Conservation (phyloP, 2,888 invertebrate species). For the Drosophila acutilabella region DNA sequence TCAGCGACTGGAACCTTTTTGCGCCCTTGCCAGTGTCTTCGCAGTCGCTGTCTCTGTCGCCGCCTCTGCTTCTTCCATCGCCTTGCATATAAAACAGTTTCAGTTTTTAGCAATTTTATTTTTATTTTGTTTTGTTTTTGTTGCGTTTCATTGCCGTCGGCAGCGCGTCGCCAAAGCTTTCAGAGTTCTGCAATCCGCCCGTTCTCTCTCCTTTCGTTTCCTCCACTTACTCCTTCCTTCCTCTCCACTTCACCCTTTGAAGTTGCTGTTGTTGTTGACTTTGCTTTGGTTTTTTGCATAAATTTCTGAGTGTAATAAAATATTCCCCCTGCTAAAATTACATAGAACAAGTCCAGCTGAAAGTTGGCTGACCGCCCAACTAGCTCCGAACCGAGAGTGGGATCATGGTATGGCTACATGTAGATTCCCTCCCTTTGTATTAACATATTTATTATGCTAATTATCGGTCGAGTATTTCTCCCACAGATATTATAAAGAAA, state of each 20-base stretch:
- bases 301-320: constrained; percentile 77
- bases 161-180: constrained; percentile 78
- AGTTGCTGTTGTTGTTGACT: constrained; percentile 52
- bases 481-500: neutral
- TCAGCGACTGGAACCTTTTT: constrained; percentile 64
- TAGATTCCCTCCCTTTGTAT: neutral
- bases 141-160: constrained; percentile 69
- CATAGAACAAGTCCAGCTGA: constrained; percentile 35
- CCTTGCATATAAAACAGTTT: constrained; percentile 79
- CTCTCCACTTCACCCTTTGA: neutral
- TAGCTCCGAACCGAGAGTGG: constrained; percentile 10
- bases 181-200: constrained; percentile 37
- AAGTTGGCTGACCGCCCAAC: constrained; percentile 38
- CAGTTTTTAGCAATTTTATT: constrained; percentile 53
- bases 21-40: constrained; percentile 70
- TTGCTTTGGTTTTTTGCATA: constrained; percentile 64
- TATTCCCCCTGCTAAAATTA: constrained; percentile 75
- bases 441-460: constrained; percentile 19
- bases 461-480: neutral
- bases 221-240: constrained; percentile 24
- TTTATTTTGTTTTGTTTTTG: constrained; percentile 36
- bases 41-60: constrained; percentile 5
- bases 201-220: constrained; percentile 12
- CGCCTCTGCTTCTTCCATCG: constrained; percentile 19
- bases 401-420: neutral